Base-by-base conservation (phyloP, 1,140 invertebrate species). In the Halyomorpha halys region DNA sequence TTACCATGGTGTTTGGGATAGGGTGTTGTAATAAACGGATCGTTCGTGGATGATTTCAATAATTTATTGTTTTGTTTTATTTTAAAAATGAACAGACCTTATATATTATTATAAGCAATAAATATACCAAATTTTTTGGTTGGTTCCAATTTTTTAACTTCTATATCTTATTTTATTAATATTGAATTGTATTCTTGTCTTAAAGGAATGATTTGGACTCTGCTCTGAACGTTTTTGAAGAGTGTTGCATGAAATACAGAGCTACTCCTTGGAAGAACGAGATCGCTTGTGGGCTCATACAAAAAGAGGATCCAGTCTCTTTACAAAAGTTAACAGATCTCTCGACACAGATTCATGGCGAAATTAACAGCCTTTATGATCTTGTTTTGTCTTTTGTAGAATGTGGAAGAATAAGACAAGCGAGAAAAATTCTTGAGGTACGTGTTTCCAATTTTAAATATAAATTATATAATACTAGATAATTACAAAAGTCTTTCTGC, bases 341-440 rank as follows among this genome's bases (percentile, higher is more conserved):
- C 2, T 85, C 83, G 65, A 89, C 86, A 1, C 74, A 80, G 63
- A 77, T 88, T 63, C 84, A 89, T 66, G 90, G 90, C 9, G 88
- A 92, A 76, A 81, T 87, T 19, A 90, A 90, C 70, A 86, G 86
- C 65, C 75, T 92, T 1, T 87, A 90, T 70, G 87, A 91, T 72
- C 76, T 94, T 59, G 86, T 90, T 5, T 80, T 90, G 63, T 80
- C 82, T 1, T 92, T 92, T 73, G 77, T 92, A 13, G 87, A 91
- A 70, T 86, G 85, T 69, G 86, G 86, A 1, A 77, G 85, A 51
- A 71, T 87, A 21, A 75, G 83, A 54, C 89, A 92, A 73, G 90
- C 89, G 0, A 77, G 84, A 51, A 90, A 89, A 73, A 89, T 94
- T 66, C 73, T 94, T 9, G 86, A 90, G 72, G 80, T 81, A 71